Base-by-base conservation (phyloP, 2,888 invertebrate genomes). In the Emmelina monodactyla region DNA sequence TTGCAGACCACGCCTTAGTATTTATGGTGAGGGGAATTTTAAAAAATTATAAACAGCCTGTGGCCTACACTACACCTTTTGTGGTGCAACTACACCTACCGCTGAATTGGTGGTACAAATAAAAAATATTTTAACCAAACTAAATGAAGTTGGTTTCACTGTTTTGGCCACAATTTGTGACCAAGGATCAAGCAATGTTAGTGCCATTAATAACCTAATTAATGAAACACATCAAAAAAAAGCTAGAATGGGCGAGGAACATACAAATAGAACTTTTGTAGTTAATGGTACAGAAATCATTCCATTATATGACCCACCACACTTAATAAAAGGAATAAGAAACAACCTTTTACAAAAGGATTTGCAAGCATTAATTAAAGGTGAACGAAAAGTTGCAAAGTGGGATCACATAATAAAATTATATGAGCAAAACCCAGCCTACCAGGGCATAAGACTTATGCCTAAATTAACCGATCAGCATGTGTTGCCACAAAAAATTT, bases 11-110 rank as follows among this genome's bases (percentile, higher is more conserved):
- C 19, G 19, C 14, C 15, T 5, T 9, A 31, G 28, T 28, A 10
- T 28, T n/a, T 7, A 12, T 15, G 29, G 14, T 31, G 19, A 11
- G 31, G 3, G 36, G 30, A 5, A 16, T 31, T 28, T 28, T 28
- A 14, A 19, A 19, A 19, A 19, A 19, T 19, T 19, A 19, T 6
- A 19, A 19, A 19, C 19, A 19, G n/a, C n/a, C n/a, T n/a, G n/a
- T n/a, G n/a, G n/a, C n/a, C n/a, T n/a, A n/a, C n/a, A n/a, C n/a
- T 19, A 6, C 9, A 19, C 19, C 5, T 19, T 19, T 19, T 19
- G 19, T 19, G 5, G n/a, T n/a, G n/a, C 19, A 6, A 19, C 5
- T 5, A 19, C 19, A 19, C 5, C 9, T 19, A 6, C 5, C 5
- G 9, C 9, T 5, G 9, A 19, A 19, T 6, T 19, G 5, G 19